Conservation (phyloP, 2,113 vertebrate species). For the Columba janthina region DNA sequence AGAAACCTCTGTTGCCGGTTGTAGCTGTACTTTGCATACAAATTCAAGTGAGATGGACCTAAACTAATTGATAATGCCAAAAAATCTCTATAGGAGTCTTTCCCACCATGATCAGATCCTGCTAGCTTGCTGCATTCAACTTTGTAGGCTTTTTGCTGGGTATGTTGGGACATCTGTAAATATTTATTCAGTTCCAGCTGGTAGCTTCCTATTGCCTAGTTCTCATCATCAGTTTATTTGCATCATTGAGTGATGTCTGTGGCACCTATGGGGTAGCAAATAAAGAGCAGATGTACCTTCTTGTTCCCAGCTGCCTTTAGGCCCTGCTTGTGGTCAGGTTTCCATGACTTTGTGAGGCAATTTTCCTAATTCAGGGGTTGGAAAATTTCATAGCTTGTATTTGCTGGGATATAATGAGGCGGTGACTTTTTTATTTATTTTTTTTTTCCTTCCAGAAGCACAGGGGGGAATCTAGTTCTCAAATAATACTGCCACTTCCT, state of each 20-base stretch:
- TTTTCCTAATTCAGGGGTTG: not conserved
- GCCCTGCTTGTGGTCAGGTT: not conserved
- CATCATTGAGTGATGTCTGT: not conserved
- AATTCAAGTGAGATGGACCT: rapidly evolving
- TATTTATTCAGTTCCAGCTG: not conserved
- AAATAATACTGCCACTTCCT: not conserved
- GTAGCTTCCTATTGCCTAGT: not conserved
- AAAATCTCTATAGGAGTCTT: not conserved
- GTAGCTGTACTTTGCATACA: rapidly evolving
- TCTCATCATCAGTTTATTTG: not conserved
- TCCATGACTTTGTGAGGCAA: not conserved
- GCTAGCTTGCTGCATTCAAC: not conserved
- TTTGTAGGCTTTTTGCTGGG: not conserved
- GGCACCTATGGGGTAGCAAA: not conserved
- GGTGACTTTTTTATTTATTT: too few relatives aligned
- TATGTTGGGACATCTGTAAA: not conserved
- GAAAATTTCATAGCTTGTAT: not conserved
- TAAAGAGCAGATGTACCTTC: not conserved
- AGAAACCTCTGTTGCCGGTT: rapidly evolving
- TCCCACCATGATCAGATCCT: rapidly evolving
- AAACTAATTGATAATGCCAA: not conserved
- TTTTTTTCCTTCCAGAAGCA: not conserved
- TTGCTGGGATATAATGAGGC: not conserved
- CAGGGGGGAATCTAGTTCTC: not conserved
- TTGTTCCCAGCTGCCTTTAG: not conserved